Percentiles rank a stretch among this genome's conserved stretches.
These are phyloP conservation scores for Procavia capensis DNA, from an alignment of 2,113 vertebrate genomes.

Conservation along the genomic window DNA sequence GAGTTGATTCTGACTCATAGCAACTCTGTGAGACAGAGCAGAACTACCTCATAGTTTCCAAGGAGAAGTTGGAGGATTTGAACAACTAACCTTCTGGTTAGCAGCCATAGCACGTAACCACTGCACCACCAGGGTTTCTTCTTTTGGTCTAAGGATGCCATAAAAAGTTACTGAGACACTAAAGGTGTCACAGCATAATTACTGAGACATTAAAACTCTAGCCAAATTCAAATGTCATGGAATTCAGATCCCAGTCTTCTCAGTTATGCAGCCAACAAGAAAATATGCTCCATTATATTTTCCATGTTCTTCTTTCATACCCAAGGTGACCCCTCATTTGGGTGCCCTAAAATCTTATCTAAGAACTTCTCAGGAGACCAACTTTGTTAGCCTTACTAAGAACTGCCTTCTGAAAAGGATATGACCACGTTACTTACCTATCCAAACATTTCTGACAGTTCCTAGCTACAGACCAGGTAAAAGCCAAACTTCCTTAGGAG, in stretches of 20 bases:
- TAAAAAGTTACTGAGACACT: background rate
- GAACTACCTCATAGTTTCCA: no score
- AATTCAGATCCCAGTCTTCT: background rate
- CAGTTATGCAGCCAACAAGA: background rate
- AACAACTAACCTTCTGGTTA: no score
- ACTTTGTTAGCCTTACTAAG: background rate
- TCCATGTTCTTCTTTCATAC: background rate
- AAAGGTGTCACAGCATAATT: background rate
- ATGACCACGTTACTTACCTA: background rate
- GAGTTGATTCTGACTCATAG: no score
- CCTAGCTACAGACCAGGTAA: background rate
- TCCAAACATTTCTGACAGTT: background rate
- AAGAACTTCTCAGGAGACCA: background rate
- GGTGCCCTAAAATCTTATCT: background rate
- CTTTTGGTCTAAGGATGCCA: no score
- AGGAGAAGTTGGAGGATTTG: no score
- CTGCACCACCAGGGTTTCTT: no score
- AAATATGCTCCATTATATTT: background rate
- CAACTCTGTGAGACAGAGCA: no score
- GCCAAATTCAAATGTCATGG: background rate
- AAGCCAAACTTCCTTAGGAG: conserved; percentile 30
- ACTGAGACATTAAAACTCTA: background rate
- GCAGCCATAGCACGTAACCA: no score
- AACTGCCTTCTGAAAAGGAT: conserved; percentile 20
- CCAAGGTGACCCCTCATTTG: background rate